Evolutionary conservation across 1,140 invertebrate species (phyloP).

Genomic region (Halictus rubicundus): DNA sequence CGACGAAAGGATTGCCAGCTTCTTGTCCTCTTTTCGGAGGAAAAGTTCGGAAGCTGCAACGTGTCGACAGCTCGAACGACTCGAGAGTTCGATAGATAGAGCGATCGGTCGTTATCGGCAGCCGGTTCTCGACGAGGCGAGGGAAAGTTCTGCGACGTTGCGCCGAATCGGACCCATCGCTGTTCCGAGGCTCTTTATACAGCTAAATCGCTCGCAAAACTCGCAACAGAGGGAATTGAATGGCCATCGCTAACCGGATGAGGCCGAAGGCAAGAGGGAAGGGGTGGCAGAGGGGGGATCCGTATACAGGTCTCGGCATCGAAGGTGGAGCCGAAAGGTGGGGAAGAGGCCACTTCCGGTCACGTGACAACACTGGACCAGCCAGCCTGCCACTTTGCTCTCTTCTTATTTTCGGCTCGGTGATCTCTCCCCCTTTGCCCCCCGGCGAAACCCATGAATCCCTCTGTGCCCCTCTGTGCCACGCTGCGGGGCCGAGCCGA

Average conservation of each 20-base stretch:
- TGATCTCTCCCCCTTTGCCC: conserved; percentile 57
- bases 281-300: not conserved
- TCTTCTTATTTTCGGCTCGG: conserved; percentile 80
- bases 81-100: no score
- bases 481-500: no score
- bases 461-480: not conserved
- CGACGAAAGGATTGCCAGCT: no score
- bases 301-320: conserved; percentile 35
- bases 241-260: conserved; percentile 48
- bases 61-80: no score
- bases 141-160: not conserved
- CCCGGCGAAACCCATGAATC: not conserved
- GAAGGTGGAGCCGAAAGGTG: conserved; percentile 41
- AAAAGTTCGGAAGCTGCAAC: no score
- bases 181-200: not conserved
- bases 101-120: no score
- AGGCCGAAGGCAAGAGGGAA: not conserved
- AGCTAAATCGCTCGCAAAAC: conserved; percentile 31
- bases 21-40: no score
- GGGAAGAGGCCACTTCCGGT: conserved; percentile 77
- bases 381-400: conserved; percentile 79
- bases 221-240: conserved; percentile 40
- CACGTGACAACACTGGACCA: conserved; percentile 78
- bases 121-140: no score
- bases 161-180: not conserved